Evolutionary conservation across 2,888 invertebrate genomes (phyloP), one percentile per base, ranked within the genome.

Genomic region (Trachelus tabidus): DNA sequence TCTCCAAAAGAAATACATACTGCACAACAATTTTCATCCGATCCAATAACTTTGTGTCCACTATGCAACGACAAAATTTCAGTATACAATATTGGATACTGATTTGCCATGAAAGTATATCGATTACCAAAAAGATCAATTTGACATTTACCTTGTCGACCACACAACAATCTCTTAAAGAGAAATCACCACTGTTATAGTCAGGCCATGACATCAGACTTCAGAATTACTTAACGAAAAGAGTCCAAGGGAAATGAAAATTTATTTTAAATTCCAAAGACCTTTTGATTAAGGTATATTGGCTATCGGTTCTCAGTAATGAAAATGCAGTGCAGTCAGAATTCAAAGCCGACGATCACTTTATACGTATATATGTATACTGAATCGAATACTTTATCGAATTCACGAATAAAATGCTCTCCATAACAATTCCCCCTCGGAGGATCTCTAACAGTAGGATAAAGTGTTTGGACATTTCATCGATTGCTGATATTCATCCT

Each of bases 201-300:
- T 12, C 35, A 35, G 35, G 12, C 35, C 11, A 35, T 12, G 3
- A 12, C 12, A 12, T 12, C 35, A 35, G 35, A 35, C 3, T 35
- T 3, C 12, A 35, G 12, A 35, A 35, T 35, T 1, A 35, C 1
- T 35, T 35, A 35, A 35, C 0, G 35, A 35, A 12, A 35, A 35
- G 30, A 34, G 23, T 75, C 35, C n/a, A 37, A 23, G 34, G 30
- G 11, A 35, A 34, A 31, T 76, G 30, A 31, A 37, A 33, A 30
- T 34, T 34, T 30, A 77, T 30, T 79, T 31, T 77, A 77, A 31
- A 75, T 77, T 23, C 73, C 68, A 71, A 77, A 23, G 68, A 75
- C n/a, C 68, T 35, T 31, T 76, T 79, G 69, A 40, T 33, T 34
- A 68, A 68, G 34, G 12, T 73, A 75, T 69, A 76, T 35, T 73